phyloP scores from a whole-genome alignment of 2,113 vertebrate species.

The Atherinomorus stipes region DNA sequence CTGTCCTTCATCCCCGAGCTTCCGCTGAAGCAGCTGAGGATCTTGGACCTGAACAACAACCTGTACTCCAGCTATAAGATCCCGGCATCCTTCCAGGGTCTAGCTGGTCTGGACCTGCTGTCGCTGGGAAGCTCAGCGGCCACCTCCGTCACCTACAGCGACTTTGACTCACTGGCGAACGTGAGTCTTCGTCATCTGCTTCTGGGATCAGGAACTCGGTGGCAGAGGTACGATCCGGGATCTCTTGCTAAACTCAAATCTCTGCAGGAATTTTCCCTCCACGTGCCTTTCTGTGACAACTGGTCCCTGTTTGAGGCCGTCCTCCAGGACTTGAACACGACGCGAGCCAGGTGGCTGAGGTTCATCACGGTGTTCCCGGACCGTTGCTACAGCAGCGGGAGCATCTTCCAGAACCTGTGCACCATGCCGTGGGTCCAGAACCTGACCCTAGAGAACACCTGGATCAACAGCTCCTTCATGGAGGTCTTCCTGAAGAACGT shows the following conservation, averaged over 20 bases:
- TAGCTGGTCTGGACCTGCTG: conserved; percentile 50
- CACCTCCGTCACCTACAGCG: conserved; percentile 40
- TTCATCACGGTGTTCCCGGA: conserved; percentile 65
- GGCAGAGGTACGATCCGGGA: conserved; percentile 63
- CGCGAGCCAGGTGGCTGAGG: conserved; percentile 31
- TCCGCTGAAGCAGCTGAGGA: conserved; percentile 47
- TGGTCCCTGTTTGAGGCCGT: conserved; percentile 57
- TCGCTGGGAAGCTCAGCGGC: conserved; percentile 61
- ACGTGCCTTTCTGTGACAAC: conserved; percentile 62
- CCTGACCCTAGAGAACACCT: conserved; percentile 64
- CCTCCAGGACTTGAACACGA: conserved; percentile 65
- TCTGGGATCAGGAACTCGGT: conserved; percentile 51
- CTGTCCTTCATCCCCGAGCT: conserved; percentile 65
- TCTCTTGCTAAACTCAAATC: conserved; percentile 62
- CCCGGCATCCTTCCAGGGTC: conserved; percentile 56
- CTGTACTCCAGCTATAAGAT: conserved; percentile 59
- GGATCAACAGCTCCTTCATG: conserved; percentile 71
- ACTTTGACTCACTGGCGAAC: conserved; percentile 63
- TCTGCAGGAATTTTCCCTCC: conserved; percentile 59
- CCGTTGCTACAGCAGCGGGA: conserved; percentile 40
- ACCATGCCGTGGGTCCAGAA: conserved; percentile 59
- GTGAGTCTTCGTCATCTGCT: conserved; percentile 52
- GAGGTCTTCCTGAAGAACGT: conserved; percentile 53
- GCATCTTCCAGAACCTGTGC: conserved; percentile 62
- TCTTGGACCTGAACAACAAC: conserved; percentile 71